Base-by-base conservation (phyloP, 1,140 invertebrate species). In the Lepidurus arcticus region DNA sequence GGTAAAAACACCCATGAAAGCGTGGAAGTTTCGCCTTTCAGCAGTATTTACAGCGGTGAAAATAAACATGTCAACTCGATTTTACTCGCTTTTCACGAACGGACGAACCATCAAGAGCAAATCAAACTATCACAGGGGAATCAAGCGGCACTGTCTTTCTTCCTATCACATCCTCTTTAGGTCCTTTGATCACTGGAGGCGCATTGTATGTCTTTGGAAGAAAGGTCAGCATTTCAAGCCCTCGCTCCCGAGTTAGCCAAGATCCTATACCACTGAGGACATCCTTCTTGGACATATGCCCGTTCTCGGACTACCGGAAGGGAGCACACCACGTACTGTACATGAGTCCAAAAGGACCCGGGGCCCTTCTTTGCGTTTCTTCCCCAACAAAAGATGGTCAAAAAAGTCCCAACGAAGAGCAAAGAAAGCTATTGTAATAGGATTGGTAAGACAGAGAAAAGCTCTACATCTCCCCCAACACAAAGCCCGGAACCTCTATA, bases 231-330 rank as follows among this genome's bases (percentile, higher is more conserved):
- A 65, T 65, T 65, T 65, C 6, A 65, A 65, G 53, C 21, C 21
- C 21, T 65, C 53, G 34, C 34, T 34, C 34, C 34, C 34, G 2
- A 65, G 13, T 13, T 13, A 65, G 21, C 16, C 53, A 65, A 9
- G 21, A 21, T 65, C 53, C 53, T 34, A 34, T 34, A 16, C 53
- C 53, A 65, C 21, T 65, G 53, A 65, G 53, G 53, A 65, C 53
- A 65, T 65, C 53, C 53, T 65, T 65, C 53, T 65, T 65, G 53
- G 53, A 65, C 53, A 65, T 16, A 65, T 65, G 53, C 53, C 53
- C 53, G 53, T 65, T 21, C 53, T 21, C 53, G 3, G 53, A 21
- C 53, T n/a, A 65, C 53, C 6, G 21, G 16, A 13, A 65, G 16
- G 16, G 16, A 21, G 53, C 53, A 21, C 53, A 65, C 21, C 21